Percentiles rank a stretch among this genome's conserved stretches.
phyloP scores from a whole-genome alignment of 2,888 invertebrate species.

The Elgonia sp. region DNA sequence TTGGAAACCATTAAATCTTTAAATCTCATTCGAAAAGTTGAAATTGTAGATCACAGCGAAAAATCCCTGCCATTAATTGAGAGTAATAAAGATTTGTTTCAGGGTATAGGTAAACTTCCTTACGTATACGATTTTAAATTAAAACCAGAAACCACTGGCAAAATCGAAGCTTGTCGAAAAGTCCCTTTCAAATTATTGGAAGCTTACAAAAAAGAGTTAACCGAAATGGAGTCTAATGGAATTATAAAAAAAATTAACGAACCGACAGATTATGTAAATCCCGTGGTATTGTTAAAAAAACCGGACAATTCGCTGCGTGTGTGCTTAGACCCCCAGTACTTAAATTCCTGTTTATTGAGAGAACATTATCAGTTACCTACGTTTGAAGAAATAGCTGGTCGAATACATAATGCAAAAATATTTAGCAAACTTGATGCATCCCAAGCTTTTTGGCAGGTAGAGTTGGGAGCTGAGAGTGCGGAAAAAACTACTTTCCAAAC shows the following conservation, averaged over 20 bases:
- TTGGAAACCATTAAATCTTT: conserved; percentile 32
- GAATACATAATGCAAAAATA: conserved; percentile 20
- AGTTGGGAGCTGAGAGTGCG: conserved; percentile 77
- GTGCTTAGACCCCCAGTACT: conserved; percentile 80
- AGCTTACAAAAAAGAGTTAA: conserved; percentile 20
- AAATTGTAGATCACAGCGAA: conserved; percentile 3
- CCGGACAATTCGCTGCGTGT: conserved; percentile 76
- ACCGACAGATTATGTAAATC: conserved; percentile 73
- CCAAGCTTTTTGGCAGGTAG: conserved; percentile 78
- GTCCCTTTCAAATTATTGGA: conserved; percentile 54
- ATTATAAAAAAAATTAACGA: conserved; percentile 68
- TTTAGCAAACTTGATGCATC: conserved; percentile 40
- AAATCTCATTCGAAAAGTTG: conserved; percentile 54
- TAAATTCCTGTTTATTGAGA: conserved; percentile 77
- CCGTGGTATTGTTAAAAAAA: conserved; percentile 72
- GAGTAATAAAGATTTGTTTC: conserved; percentile 35
- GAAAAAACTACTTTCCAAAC: conserved; percentile 80
- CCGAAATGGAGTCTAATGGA: conserved; percentile 51
- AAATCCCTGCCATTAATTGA: not conserved
- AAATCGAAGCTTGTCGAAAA: conserved; percentile 47
- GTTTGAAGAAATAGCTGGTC: conserved; percentile 33
- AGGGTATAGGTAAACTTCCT: conserved; percentile 61
- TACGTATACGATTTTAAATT: conserved; percentile 71
- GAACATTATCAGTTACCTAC: conserved; percentile 10
- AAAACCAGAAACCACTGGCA: conserved; percentile 43